Evolutionary conservation across 2,888 invertebrate species (phyloP).

Genomic region (Temnothorax unifasciatus): DNA sequence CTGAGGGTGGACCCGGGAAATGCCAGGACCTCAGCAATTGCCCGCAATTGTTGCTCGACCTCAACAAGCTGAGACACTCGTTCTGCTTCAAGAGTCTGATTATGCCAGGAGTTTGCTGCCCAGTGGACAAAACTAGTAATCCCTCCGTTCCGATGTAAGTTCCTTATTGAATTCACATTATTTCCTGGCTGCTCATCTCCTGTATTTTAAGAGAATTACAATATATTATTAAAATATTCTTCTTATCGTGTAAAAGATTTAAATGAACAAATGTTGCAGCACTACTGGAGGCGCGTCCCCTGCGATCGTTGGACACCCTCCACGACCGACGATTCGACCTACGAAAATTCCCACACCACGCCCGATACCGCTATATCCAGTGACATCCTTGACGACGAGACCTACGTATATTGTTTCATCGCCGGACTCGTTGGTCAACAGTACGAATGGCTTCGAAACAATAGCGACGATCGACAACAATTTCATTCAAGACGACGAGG

Average conservation of each 20-base stretch:
- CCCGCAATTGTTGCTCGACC: slow-evolving; percentile 93
- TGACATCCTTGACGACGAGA: slow-evolving; percentile 73
- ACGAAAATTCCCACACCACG: slow-evolving; percentile 85
- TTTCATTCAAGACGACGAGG: slow-evolving; percentile 84
- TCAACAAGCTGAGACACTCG: slow-evolving; percentile 93
- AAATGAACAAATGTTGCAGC: slow-evolving; percentile 39
- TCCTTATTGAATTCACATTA: not conserved
- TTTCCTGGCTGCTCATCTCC: not conserved
- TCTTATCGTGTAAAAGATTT: not conserved
- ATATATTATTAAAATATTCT: not conserved
- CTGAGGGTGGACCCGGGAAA: slow-evolving; percentile 92
- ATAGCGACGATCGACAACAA: slow-evolving; percentile 81
- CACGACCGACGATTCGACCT: slow-evolving; percentile 84
- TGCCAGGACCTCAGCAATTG: slow-evolving; percentile 96
- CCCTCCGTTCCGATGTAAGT: slow-evolving; percentile 60
- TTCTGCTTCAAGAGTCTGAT: slow-evolving; percentile 96
- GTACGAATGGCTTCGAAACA: slow-evolving; percentile 73
- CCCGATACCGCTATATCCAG: slow-evolving; percentile 85
- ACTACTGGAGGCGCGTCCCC: slow-evolving; percentile 75
- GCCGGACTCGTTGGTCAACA: slow-evolving; percentile 71
- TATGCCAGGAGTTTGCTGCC: slow-evolving; percentile 97
- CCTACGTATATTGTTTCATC: slow-evolving; percentile 61
- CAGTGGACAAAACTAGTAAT: slow-evolving; percentile 84
- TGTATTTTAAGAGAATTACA: not conserved
- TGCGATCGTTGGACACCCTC: slow-evolving; percentile 79